Percentiles rank a stretch among this genome's conserved stretches.
Evolutionary conservation across 2,888 invertebrate genomes (phyloP).

Genomic region (Meliscaeva auricollis): DNA sequence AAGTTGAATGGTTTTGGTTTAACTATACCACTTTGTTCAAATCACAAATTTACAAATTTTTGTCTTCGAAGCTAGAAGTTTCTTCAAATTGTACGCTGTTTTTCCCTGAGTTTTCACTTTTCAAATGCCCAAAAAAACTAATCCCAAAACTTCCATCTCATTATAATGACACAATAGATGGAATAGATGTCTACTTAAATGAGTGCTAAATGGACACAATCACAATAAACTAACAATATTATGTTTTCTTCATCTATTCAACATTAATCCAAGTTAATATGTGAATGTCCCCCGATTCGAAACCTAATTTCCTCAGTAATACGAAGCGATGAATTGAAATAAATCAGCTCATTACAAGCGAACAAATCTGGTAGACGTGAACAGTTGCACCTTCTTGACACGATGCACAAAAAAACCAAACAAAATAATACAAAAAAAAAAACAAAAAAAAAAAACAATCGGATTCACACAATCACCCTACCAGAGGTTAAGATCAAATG

Average conservation of each 20-base stretch:
- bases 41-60: too few relatives aligned
- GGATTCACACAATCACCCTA: constrained; percentile 75
- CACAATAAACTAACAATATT: constrained; percentile 1
- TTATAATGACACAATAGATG: not conserved
- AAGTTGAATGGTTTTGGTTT: too few relatives aligned
- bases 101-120: too few relatives aligned
- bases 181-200: not conserved
- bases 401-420: constrained; percentile 64
- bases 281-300: constrained; percentile 33
- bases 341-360: constrained; percentile 76
- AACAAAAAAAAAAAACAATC: constrained; percentile 65
- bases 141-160: not conserved
- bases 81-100: too few relatives aligned
- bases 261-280: constrained; percentile 17
- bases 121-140: not conserved
- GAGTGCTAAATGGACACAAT: constrained; percentile 13
- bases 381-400: constrained; percentile 75
- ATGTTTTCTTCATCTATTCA: constrained; percentile 13
- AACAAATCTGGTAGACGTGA: constrained; percentile 76
- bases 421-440: constrained; percentile 15
- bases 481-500: constrained; percentile 75
- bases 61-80: too few relatives aligned
- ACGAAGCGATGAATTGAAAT: constrained; percentile 66
- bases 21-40: too few relatives aligned
- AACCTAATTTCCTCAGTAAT: constrained; percentile 62